Evolutionary conservation across 2,113 vertebrate species (phyloP).

Genomic region (Chroicocephalus ridibundus): DNA sequence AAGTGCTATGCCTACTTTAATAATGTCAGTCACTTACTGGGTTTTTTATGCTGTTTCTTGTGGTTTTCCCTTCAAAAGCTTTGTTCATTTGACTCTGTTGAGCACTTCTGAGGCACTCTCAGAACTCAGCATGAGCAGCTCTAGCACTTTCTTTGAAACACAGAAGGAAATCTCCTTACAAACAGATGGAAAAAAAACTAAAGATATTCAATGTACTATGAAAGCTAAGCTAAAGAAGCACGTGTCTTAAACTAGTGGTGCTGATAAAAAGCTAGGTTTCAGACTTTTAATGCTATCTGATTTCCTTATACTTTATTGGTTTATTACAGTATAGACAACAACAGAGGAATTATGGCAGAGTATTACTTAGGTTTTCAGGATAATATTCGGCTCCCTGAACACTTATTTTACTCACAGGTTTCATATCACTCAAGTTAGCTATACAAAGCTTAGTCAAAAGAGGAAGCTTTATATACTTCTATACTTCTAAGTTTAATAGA

Average conservation of each 20-base stretch:
- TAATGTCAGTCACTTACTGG: neutral
- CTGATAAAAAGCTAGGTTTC: neutral
- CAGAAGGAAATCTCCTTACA: neutral
- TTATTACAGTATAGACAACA: neutral
- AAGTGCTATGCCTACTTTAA: neutral
- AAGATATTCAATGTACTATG: neutral
- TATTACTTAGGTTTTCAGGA: neutral
- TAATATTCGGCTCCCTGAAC: neutral
- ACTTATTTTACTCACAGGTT: neutral
- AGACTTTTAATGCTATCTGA: neutral
- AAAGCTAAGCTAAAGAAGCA: neutral
- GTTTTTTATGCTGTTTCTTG: neutral
- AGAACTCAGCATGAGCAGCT: neutral
- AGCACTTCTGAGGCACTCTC: neutral
- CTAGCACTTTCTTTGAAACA: neutral
- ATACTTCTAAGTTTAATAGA: neutral
- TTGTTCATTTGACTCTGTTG: neutral
- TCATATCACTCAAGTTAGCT: neutral
- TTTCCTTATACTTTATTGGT: neutral
- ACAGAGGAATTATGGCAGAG: neutral
- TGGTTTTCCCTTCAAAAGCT: neutral
- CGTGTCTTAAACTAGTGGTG: neutral
- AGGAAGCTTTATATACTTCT: neutral
- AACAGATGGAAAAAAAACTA: neutral
- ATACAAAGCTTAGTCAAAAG: neutral